Base-by-base conservation (phyloP, 2,888 invertebrate species). In the Caprella mutica region DNA sequence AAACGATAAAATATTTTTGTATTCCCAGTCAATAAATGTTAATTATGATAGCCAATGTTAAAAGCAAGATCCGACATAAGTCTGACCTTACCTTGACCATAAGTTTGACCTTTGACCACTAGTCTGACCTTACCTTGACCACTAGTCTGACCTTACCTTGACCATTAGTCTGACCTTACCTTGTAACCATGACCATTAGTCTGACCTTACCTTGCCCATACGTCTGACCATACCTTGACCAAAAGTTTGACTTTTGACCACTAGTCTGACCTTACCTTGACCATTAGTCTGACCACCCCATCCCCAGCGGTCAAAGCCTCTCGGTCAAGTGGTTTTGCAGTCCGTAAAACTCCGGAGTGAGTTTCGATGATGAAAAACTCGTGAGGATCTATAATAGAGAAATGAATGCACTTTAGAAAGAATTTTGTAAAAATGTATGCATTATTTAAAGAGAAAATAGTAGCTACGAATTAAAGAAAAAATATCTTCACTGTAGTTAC, bases 331-430 rank as follows among this genome's bases (percentile, higher is more conserved):
- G 85, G 85, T 68, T 85, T 84, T 0, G 86, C 89, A 0, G 90
- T 88, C 67, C 81, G 78, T 46, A 94, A 71, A 70, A 87, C 86
- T 1, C 92, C 93, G 1, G 82, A 83, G 21, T 77, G 76, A 42
- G 83, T 78, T 72, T 92, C 85, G 69, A 93, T 72, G 17, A 84
- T 74, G 71, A 93, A 93, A 70, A 87, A 89, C 69, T 89, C 86
- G 73, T 85, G 78, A 0, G 90, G 90, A 78, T 91, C 90, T 89
- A 71, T 9, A 71, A 73, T 35, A 14, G 2, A 14, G 35, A 35
- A n/a, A n/a, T 2, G n/a, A 5, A 12, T 39, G 27, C 30, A 21
- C 8, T 27, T 12, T 19, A 14, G 19, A 12, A 19, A 42, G 8
- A 17, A 12, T 42, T 21, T 42, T 42, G 42, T 42, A 2, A 42